Percentiles rank a stretch among this genome's conserved stretches.
Conservation (phyloP, 2,888 invertebrate species). For the Tetropium fuscum region DNA sequence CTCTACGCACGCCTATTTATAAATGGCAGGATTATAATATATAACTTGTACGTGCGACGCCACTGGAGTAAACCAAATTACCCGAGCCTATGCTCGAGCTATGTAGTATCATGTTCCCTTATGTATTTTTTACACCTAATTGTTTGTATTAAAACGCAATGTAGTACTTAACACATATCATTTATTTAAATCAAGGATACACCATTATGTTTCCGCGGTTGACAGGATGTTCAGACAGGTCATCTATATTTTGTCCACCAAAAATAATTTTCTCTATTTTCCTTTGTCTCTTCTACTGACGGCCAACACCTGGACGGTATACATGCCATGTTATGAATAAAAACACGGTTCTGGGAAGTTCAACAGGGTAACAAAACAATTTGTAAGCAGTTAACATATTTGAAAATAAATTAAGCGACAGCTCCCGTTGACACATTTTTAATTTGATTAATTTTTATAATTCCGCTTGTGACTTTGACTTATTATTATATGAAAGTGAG, state of each 20-base stretch:
- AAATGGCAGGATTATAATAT: no score
- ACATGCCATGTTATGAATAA: constrained; percentile 46
- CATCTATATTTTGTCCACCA: constrained; percentile 27
- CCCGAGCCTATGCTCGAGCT: neutral
- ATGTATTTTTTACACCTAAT: constrained; percentile 11
- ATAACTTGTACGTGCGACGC: no score
- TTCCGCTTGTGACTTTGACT: constrained; percentile 37
- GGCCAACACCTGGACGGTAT: constrained; percentile 38
- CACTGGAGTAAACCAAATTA: neutral
- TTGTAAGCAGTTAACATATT: constrained; percentile 43
- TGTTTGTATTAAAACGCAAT: constrained; percentile 4
- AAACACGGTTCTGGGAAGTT: constrained; percentile 43
- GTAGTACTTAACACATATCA: constrained; percentile 9
- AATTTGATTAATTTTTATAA: constrained; percentile 43
- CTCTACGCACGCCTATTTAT: no score
- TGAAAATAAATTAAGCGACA: constrained; percentile 40
- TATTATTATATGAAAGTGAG: constrained; percentile 29
- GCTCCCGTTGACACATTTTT: constrained; percentile 39
- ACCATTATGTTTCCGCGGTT: constrained; percentile 4
- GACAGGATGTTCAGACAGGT: constrained; percentile 15
- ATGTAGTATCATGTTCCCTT: neutral
- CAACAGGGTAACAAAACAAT: constrained; percentile 41
- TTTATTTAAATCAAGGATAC: constrained; percentile 8
- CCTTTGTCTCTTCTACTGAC: constrained; percentile 31
- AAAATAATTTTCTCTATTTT: constrained; percentile 29